Conservation (phyloP, 2,113 vertebrate species). For the Acanthisitta chloris region DNA sequence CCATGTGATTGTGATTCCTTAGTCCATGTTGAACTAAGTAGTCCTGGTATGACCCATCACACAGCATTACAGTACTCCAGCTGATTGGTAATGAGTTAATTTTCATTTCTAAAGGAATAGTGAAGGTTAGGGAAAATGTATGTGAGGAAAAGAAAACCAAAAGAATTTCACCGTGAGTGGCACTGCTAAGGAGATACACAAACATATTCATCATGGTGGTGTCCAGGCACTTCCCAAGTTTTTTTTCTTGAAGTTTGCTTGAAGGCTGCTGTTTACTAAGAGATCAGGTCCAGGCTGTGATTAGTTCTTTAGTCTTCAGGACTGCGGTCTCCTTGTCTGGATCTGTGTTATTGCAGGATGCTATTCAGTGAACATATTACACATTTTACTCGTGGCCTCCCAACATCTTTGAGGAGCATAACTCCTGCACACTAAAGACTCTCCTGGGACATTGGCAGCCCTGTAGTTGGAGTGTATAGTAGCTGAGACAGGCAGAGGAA, state of each 20-base stretch:
- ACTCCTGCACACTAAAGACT: neutral
- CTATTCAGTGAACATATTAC: neutral
- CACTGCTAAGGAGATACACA: neutral
- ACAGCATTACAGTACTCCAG: neutral
- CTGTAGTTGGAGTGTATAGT: neutral
- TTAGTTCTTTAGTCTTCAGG: neutral
- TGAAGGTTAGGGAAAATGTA: neutral
- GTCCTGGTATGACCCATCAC: neutral
- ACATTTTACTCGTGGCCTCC: neutral
- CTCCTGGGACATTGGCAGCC: neutral
- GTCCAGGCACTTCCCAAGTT: neutral
- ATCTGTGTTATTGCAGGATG: neutral
- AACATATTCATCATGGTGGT: neutral
- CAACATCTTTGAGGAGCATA: neutral
- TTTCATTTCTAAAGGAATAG: neutral
- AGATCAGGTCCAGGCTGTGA: neutral
- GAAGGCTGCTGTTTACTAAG: neutral
- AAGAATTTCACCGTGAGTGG: neutral
- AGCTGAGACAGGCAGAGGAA: neutral
- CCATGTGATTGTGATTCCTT: too few species aligned
- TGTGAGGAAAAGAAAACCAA: neutral
- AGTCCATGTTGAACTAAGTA: too few species aligned
- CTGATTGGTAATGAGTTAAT: neutral
- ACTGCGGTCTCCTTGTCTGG: neutral
- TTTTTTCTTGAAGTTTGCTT: neutral